A percentile compares a stretch with the other conserved stretches of the same genome.
These are phyloP conservation scores for Hyaena hyaena DNA, from an alignment of 2,113 vertebrate species.

Conservation along the genomic window DNA sequence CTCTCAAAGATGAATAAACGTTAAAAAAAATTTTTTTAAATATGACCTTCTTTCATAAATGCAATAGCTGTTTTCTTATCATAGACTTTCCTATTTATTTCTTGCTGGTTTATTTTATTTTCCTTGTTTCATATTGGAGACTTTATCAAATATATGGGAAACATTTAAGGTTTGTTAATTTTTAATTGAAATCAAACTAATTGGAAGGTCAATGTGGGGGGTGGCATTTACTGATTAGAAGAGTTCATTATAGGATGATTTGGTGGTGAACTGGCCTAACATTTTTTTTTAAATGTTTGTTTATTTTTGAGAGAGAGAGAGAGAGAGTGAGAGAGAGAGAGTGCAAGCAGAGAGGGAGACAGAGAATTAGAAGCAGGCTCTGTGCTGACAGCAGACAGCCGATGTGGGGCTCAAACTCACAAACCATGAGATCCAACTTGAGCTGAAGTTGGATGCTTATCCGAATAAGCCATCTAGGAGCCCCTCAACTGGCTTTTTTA, in stretches of 20 bases:
- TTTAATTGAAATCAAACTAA: conserved; percentile 4
- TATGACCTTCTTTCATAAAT: not conserved
- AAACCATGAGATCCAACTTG: not conserved
- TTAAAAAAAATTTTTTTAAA: not conserved
- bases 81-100: not conserved
- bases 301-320: too few species aligned
- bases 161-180: not conserved
- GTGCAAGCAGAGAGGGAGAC: too few species aligned
- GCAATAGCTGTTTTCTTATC: not conserved
- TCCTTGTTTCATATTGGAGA: not conserved
- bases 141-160: not conserved
- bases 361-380: too few species aligned
- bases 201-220: not conserved
- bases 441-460: not conserved
- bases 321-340: too few species aligned
- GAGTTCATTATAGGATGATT: not conserved
- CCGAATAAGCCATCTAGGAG: too few species aligned
- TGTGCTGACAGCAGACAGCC: too few species aligned
- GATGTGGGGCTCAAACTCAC: not conserved
- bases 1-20: too few species aligned
- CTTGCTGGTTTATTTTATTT: not conserved
- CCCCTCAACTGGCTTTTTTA: not conserved
- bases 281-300: not conserved
- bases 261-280: not conserved
- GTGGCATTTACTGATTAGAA: not conserved